Conservation (phyloP, 2,888 invertebrate species). For the Cyrtodaria siliqua region DNA sequence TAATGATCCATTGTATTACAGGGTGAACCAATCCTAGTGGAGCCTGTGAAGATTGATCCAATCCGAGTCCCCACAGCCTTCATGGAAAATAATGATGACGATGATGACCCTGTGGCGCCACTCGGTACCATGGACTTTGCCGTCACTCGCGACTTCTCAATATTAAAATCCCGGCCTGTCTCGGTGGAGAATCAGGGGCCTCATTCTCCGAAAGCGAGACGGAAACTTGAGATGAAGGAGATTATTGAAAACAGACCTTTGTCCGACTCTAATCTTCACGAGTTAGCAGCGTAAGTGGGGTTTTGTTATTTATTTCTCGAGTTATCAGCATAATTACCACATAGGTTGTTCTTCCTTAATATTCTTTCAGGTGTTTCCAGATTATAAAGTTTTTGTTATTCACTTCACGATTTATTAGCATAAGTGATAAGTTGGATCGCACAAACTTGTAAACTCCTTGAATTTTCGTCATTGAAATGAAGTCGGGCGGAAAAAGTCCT, state of each 20-base stretch:
- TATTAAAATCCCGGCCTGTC: conserved; percentile 65
- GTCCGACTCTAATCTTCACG: conserved; percentile 86
- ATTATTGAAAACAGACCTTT: conserved; percentile 64
- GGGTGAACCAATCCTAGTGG: conserved; percentile 58
- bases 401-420: too few species aligned
- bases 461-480: too few species aligned
- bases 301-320: too few species aligned
- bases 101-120: conserved; percentile 48
- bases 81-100: conserved; percentile 69
- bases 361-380: too few species aligned
- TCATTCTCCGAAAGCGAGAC: conserved; percentile 73
- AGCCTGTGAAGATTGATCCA: conserved; percentile 69
- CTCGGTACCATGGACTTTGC: conserved; percentile 80
- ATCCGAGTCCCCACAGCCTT: conserved; percentile 75
- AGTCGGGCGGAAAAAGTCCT: too few species aligned
- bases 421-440: too few species aligned
- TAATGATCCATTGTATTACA: too few species aligned
- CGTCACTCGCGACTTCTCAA: conserved; percentile 80
- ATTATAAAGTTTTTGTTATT: too few species aligned
- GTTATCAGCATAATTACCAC: too few species aligned
- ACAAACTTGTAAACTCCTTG: too few species aligned
- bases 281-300: conserved; percentile 87
- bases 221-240: conserved; percentile 68
- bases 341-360: too few species aligned
- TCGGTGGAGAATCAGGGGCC: conserved; percentile 63